Percentiles rank a stretch among this genome's conserved stretches.
Conservation (phyloP, 2,797 vertebrate species). For the Syndactyla subalaris region DNA sequence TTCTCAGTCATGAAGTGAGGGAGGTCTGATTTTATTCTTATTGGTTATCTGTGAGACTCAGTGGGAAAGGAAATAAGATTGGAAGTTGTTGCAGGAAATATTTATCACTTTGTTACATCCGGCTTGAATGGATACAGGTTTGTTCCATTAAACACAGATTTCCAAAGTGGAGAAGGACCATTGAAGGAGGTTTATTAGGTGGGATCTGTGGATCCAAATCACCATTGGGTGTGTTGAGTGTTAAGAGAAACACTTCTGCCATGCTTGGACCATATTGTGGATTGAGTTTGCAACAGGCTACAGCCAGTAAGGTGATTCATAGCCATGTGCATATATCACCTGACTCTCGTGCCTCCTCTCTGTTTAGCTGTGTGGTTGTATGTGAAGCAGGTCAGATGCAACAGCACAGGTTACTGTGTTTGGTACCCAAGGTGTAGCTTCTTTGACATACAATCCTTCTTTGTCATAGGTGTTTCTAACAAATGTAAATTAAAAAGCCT, state of each 20-base stretch:
- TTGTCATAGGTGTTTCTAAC: background rate
- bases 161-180: background rate
- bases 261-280: background rate
- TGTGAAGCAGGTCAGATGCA: background rate
- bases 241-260: background rate
- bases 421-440: background rate
- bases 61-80: background rate
- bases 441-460: background rate
- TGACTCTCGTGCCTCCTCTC: background rate
- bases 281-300: background rate
- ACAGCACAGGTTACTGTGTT: background rate
- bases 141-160: background rate
- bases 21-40: background rate
- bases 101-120: background rate
- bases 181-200: background rate
- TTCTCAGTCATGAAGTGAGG: background rate
- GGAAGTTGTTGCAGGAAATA: background rate
- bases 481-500: constrained; percentile 66
- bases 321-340: background rate
- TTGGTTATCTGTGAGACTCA: background rate
- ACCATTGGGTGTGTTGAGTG: background rate
- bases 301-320: background rate
- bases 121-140: background rate
- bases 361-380: background rate
- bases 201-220: background rate